These are phyloP conservation scores for Lampropteryx suffumata DNA, from an alignment of 2,888 invertebrate genomes.

Conservation along the genomic window DNA sequence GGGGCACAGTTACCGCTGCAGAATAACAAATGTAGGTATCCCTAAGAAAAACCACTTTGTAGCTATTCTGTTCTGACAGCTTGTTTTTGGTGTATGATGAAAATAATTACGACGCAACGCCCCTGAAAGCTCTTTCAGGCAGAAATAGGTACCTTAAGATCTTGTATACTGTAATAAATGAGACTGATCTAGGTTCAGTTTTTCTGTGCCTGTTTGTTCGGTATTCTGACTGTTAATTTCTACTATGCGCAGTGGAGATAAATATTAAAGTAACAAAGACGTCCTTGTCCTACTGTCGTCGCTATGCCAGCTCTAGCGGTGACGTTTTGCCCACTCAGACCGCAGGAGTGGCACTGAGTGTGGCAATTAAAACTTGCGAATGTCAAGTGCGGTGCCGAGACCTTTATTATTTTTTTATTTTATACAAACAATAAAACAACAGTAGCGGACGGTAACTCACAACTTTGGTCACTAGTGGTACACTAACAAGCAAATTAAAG, in stretches of 20 bases:
- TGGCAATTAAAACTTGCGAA: conserved; percentile 81
- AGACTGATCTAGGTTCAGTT: no score
- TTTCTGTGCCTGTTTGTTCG: no score
- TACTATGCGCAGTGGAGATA: not conserved
- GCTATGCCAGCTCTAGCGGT: conserved; percentile 54
- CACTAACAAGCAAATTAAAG: conserved; percentile 32
- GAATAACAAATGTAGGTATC: conserved; percentile 1
- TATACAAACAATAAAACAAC: conserved; percentile 53
- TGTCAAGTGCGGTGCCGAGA: conserved; percentile 68
- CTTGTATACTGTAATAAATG: no score
- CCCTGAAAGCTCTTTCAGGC: no score
- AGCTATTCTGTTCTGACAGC: no score
- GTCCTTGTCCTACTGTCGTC: conserved; percentile 14
- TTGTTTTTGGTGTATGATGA: no score
- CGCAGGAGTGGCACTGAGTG: conserved; percentile 67
- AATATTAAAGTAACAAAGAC: not conserved
- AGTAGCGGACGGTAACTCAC: conserved; percentile 39
- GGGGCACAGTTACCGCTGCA: conserved; percentile 11
- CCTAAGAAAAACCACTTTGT: no score
- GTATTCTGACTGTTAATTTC: no score
- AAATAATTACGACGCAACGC: no score
- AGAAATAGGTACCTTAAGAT: no score
- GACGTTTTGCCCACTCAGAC: conserved; percentile 63
- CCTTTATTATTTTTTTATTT: conserved; percentile 69
- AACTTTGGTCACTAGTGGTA: conserved; percentile 35